Conservation (phyloP, 1,140 invertebrate species). For the Subanguina moxae region DNA sequence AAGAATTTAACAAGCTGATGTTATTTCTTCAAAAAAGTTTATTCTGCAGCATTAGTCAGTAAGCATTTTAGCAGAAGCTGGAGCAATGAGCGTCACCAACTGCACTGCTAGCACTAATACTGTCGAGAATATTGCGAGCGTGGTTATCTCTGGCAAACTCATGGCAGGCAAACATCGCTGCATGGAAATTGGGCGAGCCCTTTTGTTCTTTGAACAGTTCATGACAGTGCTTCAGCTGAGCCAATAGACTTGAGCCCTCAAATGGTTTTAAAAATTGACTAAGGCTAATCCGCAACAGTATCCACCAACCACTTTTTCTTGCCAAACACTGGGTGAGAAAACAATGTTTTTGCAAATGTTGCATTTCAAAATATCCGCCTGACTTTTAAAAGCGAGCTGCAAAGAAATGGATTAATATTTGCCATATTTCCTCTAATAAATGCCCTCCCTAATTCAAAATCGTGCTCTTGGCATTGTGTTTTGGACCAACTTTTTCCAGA, state of each 20-base stretch:
- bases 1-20: no score
- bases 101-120: no score
- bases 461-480: no score
- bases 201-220: background rate
- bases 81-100: no score
- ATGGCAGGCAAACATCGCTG: conserved; percentile 4
- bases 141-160: background rate
- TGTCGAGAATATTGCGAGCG: no score
- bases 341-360: conserved; percentile 3
- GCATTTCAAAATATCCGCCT: background rate
- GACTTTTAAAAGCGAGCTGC: background rate
- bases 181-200: background rate
- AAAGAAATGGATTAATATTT: background rate
- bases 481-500: no score
- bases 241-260: background rate
- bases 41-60: no score
- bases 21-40: no score
- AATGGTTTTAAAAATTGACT: background rate
- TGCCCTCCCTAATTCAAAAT: no score
- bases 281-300: background rate
- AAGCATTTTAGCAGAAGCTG: no score
- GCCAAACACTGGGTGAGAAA: background rate
- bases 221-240: conserved; percentile 3
- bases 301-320: background rate
- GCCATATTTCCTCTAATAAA: no score